Percentiles rank a stretch among this genome's conserved stretches.
Evolutionary conservation across 2,888 invertebrate species (phyloP).

Genomic region (Ennomos quercinarius): DNA sequence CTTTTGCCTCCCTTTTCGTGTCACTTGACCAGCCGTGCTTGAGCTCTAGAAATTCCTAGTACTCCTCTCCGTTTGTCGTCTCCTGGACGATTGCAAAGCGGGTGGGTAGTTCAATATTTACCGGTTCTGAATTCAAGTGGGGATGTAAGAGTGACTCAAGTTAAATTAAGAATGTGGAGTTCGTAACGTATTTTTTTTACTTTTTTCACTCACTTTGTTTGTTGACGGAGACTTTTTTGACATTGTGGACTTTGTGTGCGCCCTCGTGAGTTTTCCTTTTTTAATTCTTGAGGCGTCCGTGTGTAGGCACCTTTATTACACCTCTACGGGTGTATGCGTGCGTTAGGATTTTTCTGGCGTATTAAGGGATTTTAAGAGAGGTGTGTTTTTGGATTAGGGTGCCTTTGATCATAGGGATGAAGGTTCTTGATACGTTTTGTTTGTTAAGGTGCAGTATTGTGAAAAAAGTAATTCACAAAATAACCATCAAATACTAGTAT

Average conservation of each 20-base stretch:
- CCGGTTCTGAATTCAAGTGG: slow-evolving; percentile 63
- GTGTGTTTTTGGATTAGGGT: slow-evolving; percentile 80
- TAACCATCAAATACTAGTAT: too few relatives aligned
- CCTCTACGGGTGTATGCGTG: slow-evolving; percentile 59
- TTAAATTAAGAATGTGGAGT: slow-evolving; percentile 85
- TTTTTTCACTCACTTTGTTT: slow-evolving; percentile 72
- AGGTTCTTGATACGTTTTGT: slow-evolving; percentile 74
- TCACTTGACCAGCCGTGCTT: slow-evolving; percentile 62
- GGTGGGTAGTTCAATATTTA: slow-evolving; percentile 41
- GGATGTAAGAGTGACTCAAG: slow-evolving; percentile 84
- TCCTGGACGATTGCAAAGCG: slow-evolving; percentile 14
- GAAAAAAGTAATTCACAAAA: too few relatives aligned
- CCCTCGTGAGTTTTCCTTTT: slow-evolving; percentile 62
- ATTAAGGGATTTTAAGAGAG: slow-evolving; percentile 73
- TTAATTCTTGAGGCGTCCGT: slow-evolving; percentile 79
- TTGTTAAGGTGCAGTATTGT: slow-evolving; percentile 56
- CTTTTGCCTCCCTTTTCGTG: slow-evolving; percentile 68
- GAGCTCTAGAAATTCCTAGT: slow-evolving; percentile 23
- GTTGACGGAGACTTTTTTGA: slow-evolving; percentile 82
- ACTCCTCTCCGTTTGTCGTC: not conserved
- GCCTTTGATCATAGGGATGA: slow-evolving; percentile 76
- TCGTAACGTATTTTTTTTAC: slow-evolving; percentile 67
- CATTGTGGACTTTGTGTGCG: slow-evolving; percentile 78
- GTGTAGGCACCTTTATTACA: slow-evolving; percentile 71
- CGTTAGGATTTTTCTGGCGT: slow-evolving; percentile 61